Conservation (phyloP, 2,888 invertebrate genomes). For the Torymus auratus region DNA sequence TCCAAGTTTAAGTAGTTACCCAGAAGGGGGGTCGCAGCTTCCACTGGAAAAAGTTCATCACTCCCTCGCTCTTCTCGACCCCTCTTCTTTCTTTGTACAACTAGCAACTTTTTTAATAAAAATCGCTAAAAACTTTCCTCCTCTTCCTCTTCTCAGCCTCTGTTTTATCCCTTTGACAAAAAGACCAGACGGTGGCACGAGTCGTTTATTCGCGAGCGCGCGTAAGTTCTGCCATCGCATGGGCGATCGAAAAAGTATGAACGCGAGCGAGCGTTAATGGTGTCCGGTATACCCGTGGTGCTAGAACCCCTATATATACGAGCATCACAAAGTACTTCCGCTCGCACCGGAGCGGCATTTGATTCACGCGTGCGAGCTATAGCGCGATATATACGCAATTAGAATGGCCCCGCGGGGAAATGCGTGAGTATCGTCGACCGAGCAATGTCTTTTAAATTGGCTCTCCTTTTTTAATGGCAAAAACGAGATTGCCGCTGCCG, state of each 20-base stretch:
- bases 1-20: slow-evolving; percentile 16
- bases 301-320: neutral
- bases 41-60: slow-evolving; percentile 30
- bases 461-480: too few species aligned
- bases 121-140: slow-evolving; percentile 27
- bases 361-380: slow-evolving; percentile 14
- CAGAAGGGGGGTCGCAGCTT: neutral
- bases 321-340: slow-evolving; percentile 36
- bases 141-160: neutral
- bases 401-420: slow-evolving; percentile 21
- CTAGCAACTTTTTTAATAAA: slow-evolving; percentile 49
- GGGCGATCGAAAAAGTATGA: neutral
- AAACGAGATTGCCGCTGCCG: too few species aligned
- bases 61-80: neutral
- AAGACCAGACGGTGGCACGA: neutral
- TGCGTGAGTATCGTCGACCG: neutral
- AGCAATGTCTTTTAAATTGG: too few species aligned
- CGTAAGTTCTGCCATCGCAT: too few species aligned
- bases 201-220: neutral
- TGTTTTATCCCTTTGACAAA: neutral
- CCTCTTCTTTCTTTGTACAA: slow-evolving; percentile 1
- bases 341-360: slow-evolving; percentile 7
- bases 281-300: slow-evolving; percentile 7
- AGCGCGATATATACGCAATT: slow-evolving; percentile 26
- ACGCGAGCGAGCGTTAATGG: slow-evolving; percentile 8